Conservation (phyloP, 2,797 vertebrate species). For the Schizothorax lantsangensis region DNA sequence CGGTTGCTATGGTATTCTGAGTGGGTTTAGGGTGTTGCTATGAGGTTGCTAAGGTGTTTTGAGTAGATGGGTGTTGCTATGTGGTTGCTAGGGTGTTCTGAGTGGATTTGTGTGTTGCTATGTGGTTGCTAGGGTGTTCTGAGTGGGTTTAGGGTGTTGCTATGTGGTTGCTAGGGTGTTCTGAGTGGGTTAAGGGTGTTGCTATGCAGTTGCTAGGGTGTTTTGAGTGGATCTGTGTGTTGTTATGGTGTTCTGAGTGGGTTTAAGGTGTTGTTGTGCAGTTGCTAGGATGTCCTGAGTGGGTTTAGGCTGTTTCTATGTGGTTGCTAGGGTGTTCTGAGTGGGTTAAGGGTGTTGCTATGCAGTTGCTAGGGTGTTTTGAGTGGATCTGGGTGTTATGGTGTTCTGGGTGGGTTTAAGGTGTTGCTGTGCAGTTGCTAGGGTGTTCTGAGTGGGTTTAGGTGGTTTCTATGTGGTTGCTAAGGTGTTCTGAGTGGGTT, state of each 20-base stretch:
- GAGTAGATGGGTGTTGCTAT: not conserved
- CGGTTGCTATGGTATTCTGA: not conserved
- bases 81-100: not conserved
- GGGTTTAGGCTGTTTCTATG: too few species aligned
- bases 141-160: not conserved
- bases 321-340: too few species aligned
- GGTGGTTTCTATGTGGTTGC: not conserved
- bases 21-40: not conserved
- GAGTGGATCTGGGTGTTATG: not conserved
- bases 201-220: not conserved
- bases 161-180: not conserved
- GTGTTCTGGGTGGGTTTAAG: not conserved
- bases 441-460: not conserved
- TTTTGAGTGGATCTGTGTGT: not conserved
- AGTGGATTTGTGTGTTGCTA: not conserved
- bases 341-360: not conserved
- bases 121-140: too few species aligned
- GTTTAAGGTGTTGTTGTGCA: not conserved
- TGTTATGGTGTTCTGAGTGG: not conserved
- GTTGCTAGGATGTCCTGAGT: not conserved
- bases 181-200: not conserved
- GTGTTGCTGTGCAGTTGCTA: not conserved
- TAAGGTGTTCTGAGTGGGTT: not conserved
- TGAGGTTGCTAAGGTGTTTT: not conserved
- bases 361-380: not conserved